Base-by-base conservation (phyloP, 2,113 vertebrate species). In the Hypomesus transpacificus region DNA sequence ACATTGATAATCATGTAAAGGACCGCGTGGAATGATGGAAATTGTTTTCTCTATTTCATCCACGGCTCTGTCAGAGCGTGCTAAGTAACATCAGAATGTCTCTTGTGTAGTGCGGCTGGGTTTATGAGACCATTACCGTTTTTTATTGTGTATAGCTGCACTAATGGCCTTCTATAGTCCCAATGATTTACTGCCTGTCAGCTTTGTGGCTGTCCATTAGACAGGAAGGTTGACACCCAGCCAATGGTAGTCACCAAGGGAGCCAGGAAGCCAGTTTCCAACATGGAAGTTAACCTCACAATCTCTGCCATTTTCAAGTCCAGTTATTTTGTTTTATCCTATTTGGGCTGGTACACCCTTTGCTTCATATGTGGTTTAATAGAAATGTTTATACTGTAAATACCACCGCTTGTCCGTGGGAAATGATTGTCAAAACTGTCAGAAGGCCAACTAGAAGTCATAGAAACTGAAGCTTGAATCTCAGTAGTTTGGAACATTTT, bases 121-220 rank as follows among this genome's bases (percentile, higher is more conserved):
- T 91, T 91, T 91, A 89, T 88, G 89, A 89, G 87, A 85, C 88
- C 87, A 88, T 89, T 90, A 89, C 78, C 52, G 74, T 79, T 86
- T 89, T 85, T 90, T 89, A 90, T 89, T 84, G 87, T 87, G 84
- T 88, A 90, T 88, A 84, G 79, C 83, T 69, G 78, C 76, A 88
- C 90, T 89, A 92, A 91, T 91, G 90, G 88, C 76, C 86, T 89
- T 88, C 85, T 80, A 81, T 85, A 83, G 85, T 86, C 77, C 68
- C 61, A 66, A 74, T 89, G 88, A 90, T 89, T 90, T 91, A 90
- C 77, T 28, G 75, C 85, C 81, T 78, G 84, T 90, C 86, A 82
- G 83, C 80, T 87, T 85, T 81, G 85, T 80, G 81, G 87, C 85
- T 82, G 84, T 88, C 84, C 83, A 88, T 90, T 89, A 89, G 87